Conservation (phyloP, 2,888 invertebrate genomes). For the Drosophila tripunctata region DNA sequence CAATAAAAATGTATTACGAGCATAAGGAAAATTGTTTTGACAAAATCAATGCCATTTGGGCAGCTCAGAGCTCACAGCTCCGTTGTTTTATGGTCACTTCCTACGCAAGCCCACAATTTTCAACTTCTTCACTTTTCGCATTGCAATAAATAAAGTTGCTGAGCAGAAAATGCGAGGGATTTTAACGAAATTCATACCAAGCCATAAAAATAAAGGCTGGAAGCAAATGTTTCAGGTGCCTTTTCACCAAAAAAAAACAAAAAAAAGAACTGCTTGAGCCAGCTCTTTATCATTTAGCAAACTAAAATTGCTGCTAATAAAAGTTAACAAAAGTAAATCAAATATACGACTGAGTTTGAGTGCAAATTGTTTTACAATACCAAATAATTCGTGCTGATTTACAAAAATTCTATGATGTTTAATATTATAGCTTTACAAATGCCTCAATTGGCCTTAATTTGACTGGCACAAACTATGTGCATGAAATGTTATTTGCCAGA, state of each 20-base stretch:
- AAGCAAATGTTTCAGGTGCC: conserved; percentile 10
- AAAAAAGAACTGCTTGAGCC: background rate
- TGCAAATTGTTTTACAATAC: conserved; percentile 5
- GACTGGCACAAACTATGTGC: background rate
- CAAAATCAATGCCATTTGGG: conserved; percentile 48
- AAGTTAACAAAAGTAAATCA: conserved; percentile 38
- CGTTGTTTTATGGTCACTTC: too few species aligned
- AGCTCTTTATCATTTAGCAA: conserved; percentile 28
- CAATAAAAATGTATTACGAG: conserved; percentile 70
- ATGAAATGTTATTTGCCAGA: conserved; percentile 20
- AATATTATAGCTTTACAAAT: background rate
- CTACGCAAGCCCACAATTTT: background rate
- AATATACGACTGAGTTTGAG: conserved; percentile 26
- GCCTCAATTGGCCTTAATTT: conserved; percentile 3
- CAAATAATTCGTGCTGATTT: conserved; percentile 27
- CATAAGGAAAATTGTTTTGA: conserved; percentile 58
- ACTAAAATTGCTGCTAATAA: conserved; percentile 43
- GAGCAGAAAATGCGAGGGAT: conserved; percentile 22
- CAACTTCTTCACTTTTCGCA: conserved; percentile 16
- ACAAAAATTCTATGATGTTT: background rate
- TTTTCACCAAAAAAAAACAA: background rate
- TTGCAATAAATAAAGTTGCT: conserved; percentile 45
- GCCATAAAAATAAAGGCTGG: conserved; percentile 29
- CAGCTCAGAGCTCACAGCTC: too few species aligned
- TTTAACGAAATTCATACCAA: conserved; percentile 20